phyloP scores from a whole-genome alignment of 1,140 invertebrate species.

The Pseudomyrmex concolor region DNA sequence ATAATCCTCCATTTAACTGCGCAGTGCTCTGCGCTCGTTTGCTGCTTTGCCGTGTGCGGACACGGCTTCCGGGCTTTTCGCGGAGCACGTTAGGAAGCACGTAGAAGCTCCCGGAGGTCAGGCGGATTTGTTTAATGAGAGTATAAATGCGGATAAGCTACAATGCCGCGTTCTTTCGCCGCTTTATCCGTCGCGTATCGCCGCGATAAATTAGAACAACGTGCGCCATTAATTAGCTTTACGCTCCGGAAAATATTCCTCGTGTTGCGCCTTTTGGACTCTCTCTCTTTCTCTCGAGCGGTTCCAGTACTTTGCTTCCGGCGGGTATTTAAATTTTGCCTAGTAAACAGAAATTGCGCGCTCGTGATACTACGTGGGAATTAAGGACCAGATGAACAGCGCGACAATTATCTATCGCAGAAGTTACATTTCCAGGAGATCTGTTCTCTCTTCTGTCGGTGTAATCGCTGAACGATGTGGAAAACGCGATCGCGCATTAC shows the following conservation, averaged over 20 bases:
- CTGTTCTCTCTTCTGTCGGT: neutral
- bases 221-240: slow-evolving; percentile 47
- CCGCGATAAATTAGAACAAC: slow-evolving; percentile 53
- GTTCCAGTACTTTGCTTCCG: slow-evolving; percentile 6
- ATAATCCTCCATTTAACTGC: slow-evolving; percentile 29
- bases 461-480: slow-evolving; percentile 21
- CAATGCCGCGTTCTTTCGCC: slow-evolving; percentile 50
- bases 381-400: slow-evolving; percentile 40
- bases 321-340: slow-evolving; percentile 39
- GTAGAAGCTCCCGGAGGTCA: slow-evolving; percentile 39
- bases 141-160: slow-evolving; percentile 61
- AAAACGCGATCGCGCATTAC: neutral
- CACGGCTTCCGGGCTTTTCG: slow-evolving; percentile 46
- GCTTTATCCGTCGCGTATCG: slow-evolving; percentile 48
- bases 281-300: slow-evolving; percentile 17
- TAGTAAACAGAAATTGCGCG: slow-evolving; percentile 34
- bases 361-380: slow-evolving; percentile 5
- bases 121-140: slow-evolving; percentile 62
- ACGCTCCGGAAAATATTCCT: slow-evolving; percentile 43
- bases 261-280: slow-evolving; percentile 17
- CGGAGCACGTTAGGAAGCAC: slow-evolving; percentile 24
- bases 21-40: neutral
- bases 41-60: too few species aligned
- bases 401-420: neutral
- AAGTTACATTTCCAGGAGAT: neutral